Conservation (phyloP, 2,888 invertebrate species). For the Perdita meconis region DNA sequence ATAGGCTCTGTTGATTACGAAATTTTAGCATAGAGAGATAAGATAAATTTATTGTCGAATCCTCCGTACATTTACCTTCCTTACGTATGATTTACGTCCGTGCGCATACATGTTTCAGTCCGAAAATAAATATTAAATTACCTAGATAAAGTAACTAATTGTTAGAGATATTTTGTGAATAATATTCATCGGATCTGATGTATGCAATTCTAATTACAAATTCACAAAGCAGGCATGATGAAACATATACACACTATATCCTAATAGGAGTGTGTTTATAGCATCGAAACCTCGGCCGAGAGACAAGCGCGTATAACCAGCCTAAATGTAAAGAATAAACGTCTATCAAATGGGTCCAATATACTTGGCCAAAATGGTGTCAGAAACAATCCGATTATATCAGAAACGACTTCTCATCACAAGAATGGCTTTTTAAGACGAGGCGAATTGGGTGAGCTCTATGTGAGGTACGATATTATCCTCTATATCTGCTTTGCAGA, state of each 20-base stretch:
- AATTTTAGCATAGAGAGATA: background rate
- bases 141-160: background rate
- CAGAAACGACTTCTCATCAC: slow-evolving; percentile 79
- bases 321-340: slow-evolving; percentile 82
- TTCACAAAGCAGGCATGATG: slow-evolving; percentile 58
- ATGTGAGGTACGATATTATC: slow-evolving; percentile 83
- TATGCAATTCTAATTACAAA: slow-evolving; percentile 51
- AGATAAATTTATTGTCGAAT: background rate
- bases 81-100: background rate
- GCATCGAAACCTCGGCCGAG: slow-evolving; percentile 81
- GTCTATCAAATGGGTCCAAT: slow-evolving; percentile 81
- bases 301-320: slow-evolving; percentile 80
- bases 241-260: slow-evolving; percentile 63
- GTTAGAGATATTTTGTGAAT: slow-evolving; percentile 18
- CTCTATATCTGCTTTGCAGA: slow-evolving; percentile 75
- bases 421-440: slow-evolving; percentile 83
- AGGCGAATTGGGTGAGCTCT: slow-evolving; percentile 84
- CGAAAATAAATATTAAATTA: background rate
- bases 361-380: slow-evolving; percentile 78
- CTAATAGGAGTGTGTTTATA: slow-evolving; percentile 82
- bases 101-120: background rate
- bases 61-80: background rate
- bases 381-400: slow-evolving; percentile 78
- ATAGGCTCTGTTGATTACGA: background rate
- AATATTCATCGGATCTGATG: slow-evolving; percentile 24